Percentiles rank a stretch among this genome's conserved stretches.
Evolutionary conservation across 2,888 invertebrate genomes (phyloP).

Genomic region (Leucophora obtusa): DNA sequence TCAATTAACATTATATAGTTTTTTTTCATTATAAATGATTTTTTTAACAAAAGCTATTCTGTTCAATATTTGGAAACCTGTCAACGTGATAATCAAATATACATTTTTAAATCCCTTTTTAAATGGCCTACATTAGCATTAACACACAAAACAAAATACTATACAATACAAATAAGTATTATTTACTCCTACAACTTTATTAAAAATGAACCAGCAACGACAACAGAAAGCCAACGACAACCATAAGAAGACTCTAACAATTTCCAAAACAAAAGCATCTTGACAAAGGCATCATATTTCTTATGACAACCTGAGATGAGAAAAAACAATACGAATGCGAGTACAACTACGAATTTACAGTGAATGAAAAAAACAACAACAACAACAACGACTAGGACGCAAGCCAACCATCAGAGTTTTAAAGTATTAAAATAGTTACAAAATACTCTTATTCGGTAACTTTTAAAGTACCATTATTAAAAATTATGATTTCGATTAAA

Average conservation of each 20-base stretch:
- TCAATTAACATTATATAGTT: no score
- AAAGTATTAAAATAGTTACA: no score
- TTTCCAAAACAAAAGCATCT: slow-evolving; percentile 55
- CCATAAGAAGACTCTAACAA: slow-evolving; percentile 22
- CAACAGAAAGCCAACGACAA: not conserved
- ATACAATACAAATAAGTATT: slow-evolving; percentile 16
- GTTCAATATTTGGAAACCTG: slow-evolving; percentile 55
- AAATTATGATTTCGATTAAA: no score
- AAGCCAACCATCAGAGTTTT: not conserved
- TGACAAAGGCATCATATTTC: slow-evolving; percentile 60
- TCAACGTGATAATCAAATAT: slow-evolving; percentile 53
- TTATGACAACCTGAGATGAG: slow-evolving; percentile 51
- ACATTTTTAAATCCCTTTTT: slow-evolving; percentile 56
- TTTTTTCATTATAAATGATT: slow-evolving; percentile 26
- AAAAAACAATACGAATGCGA: slow-evolving; percentile 32
- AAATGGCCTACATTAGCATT: slow-evolving; percentile 51
- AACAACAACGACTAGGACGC: not conserved
- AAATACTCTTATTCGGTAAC: no score
- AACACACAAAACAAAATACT: slow-evolving; percentile 19
- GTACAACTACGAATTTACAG: not conserved
- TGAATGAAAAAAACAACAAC: not conserved
- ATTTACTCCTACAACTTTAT: slow-evolving; percentile 58
- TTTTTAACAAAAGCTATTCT: slow-evolving; percentile 13
- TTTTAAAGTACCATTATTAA: no score
- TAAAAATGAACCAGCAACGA: slow-evolving; percentile 18